phyloP scores from a whole-genome alignment of 2,797 vertebrate species.

The Graptemys geographica region DNA sequence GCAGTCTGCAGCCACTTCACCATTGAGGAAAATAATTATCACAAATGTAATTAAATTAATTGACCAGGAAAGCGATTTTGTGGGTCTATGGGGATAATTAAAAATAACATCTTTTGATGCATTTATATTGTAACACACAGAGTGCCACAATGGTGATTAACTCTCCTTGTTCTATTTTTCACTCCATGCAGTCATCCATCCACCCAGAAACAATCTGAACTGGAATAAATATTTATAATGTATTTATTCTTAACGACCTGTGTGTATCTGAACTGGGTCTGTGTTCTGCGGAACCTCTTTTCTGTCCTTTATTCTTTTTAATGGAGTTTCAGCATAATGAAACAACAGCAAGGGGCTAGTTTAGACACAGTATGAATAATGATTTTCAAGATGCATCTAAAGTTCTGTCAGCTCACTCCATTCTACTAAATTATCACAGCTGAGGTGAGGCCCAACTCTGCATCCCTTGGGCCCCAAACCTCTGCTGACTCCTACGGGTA shows the following conservation, averaged over 20 bases:
- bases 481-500: neutral
- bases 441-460: neutral
- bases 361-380: neutral
- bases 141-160: neutral
- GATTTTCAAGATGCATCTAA: neutral
- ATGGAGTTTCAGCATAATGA: neutral
- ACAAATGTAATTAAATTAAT: conserved; percentile 76
- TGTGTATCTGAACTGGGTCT: neutral
- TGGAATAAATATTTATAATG: neutral
- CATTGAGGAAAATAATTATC: conserved; percentile 73
- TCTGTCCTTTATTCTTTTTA: neutral
- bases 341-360: neutral
- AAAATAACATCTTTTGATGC: conserved; percentile 59
- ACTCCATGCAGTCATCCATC: neutral
- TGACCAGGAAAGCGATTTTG: conserved; percentile 70
- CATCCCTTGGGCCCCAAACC: neutral
- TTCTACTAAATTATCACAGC: neutral
- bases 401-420: neutral
- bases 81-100: conserved; percentile 51
- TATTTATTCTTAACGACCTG: neutral
- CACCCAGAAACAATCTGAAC: neutral
- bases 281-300: neutral
- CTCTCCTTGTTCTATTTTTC: neutral
- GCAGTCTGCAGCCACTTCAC: conserved; percentile 42
- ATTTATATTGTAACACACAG: conserved; percentile 17